These are phyloP conservation scores for Epinotia bilunana DNA, from an alignment of 2,888 invertebrate species.

Conservation along the genomic window DNA sequence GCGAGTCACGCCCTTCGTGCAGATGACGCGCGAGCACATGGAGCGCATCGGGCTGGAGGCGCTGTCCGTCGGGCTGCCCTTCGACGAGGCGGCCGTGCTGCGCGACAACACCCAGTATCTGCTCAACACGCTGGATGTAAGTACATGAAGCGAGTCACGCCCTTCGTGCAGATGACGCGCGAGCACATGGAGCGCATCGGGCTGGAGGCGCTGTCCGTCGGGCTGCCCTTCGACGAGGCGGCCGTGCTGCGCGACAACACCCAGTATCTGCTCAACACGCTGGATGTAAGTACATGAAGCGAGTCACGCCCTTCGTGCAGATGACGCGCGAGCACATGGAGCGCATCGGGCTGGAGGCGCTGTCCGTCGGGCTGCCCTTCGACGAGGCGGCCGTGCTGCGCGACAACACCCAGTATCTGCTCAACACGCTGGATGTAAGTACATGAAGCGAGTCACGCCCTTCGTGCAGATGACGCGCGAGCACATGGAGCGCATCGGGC, in stretches of 20 bases:
- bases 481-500: too few relatives aligned
- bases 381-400: too few relatives aligned
- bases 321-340: too few relatives aligned
- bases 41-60: constrained; percentile 90
- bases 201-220: constrained; percentile 90
- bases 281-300: constrained; percentile 88
- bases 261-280: constrained; percentile 91
- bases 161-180: constrained; percentile 85
- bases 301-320: not conserved
- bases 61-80: constrained; percentile 92
- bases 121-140: constrained; percentile 93
- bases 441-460: too few relatives aligned
- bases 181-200: constrained; percentile 92
- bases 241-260: constrained; percentile 90
- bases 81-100: constrained; percentile 94
- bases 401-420: too few relatives aligned
- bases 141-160: constrained; percentile 54
- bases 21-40: constrained; percentile 93
- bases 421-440: too few relatives aligned
- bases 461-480: too few relatives aligned
- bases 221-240: constrained; percentile 94
- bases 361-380: too few relatives aligned
- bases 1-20: not conserved
- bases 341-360: too few relatives aligned
- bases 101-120: constrained; percentile 91